Evolutionary conservation across 1,140 invertebrate species (phyloP), one percentile per base, ranked within the genome.

Genomic region (Drosophila watanabei): DNA sequence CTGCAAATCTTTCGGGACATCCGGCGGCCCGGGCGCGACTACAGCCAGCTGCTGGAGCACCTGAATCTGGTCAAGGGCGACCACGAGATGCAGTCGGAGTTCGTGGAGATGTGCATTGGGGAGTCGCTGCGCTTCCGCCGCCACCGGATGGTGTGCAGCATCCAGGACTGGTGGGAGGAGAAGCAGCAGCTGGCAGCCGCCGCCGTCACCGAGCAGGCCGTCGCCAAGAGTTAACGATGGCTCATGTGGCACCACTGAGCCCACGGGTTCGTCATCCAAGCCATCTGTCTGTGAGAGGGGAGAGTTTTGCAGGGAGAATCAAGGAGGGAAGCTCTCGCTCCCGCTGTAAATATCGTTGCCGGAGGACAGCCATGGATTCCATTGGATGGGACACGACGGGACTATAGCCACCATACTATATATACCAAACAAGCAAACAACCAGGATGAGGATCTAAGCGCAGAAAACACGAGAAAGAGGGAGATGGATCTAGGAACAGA

Each of bases 81-180:
- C 66, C 75, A 95, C 32, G 95, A 97, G 48, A 95, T 95, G 79
- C 95, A 95, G 93, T 94, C 96, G 30, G 94, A 94, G 65, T 95
- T 97, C 90, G 94, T 98, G 37, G 94, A 95, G 78, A 95, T 97
- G 79, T 95, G 97, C 60, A 96, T 97, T 51, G 95, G 95, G 65
- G 97, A 98, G 94, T 96, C 97, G 11, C 89, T 96, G 65, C 94
- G 97, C 54, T 98, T 98, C 93, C 97, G 98, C 92, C 94, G 97
- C 54, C 95, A 96, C 80, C 94, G 95, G 77, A 94, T 98, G 80
- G 96, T 96, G 46, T 94, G 63, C 80, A 94, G 91, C 75, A 93
- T 93, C 5, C 85, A 93, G 24, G 93, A 93, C 20, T 94, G 93
- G 93, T 93, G 92, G 92, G 89, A 92, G 18, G 77, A 80, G 16